A percentile compares a stretch with the other conserved stretches of the same genome.
These are phyloP conservation scores for Sorex araneus DNA, from an alignment of 2,113 vertebrate genomes.

Conservation along the genomic window DNA sequence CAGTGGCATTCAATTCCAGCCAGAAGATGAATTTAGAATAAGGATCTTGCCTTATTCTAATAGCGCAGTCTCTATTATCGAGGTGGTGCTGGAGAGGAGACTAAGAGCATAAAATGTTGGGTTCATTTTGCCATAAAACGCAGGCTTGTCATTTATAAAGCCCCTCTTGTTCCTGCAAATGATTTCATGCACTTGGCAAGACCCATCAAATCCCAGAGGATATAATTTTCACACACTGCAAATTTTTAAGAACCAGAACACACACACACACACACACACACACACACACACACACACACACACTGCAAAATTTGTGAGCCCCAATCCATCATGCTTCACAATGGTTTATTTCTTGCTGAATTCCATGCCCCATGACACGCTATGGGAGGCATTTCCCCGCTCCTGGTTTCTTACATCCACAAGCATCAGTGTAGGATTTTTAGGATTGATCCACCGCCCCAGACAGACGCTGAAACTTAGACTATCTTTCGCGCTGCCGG, in stretches of 20 bases:
- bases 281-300: background rate
- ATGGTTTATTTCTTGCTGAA: background rate
- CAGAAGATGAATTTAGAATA: background rate
- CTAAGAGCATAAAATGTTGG: background rate
- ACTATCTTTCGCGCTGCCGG: background rate
- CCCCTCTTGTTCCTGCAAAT: background rate
- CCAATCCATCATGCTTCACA: background rate
- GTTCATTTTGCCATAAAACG: background rate
- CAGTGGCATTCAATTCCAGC: background rate
- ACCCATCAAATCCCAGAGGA: background rate
- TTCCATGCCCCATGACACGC: background rate
- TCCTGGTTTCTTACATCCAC: background rate
- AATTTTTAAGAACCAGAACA: background rate
- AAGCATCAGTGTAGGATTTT: background rate
- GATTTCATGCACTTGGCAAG: background rate
- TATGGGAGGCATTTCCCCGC: background rate
- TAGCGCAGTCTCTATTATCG: background rate
- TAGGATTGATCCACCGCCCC: background rate
- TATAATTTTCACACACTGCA: background rate
- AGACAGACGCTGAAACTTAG: slow-evolving; percentile 11
- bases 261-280: background rate
- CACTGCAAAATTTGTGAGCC: slow-evolving; percentile 11
- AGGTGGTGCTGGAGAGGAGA: background rate
- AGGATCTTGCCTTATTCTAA: too few relatives aligned
- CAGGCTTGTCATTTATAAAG: background rate